Percentiles rank a stretch among this genome's conserved stretches.
Conservation (phyloP, 2,888 invertebrate species). For the Pseudoips prasinana region DNA sequence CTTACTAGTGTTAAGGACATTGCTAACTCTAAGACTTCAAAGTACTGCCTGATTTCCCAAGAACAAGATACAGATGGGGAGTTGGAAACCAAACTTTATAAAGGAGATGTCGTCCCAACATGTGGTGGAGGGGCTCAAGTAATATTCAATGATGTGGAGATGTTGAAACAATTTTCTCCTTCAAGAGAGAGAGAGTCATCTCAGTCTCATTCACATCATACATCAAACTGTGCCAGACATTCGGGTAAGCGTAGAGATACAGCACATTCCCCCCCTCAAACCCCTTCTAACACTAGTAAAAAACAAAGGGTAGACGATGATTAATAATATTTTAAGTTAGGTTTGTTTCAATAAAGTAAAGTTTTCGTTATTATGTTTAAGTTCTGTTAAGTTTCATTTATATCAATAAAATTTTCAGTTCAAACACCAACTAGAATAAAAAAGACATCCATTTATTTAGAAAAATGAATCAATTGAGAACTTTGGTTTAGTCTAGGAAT, state of each 20-base stretch:
- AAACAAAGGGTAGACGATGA: conserved; percentile 71
- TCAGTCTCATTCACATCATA: conserved; percentile 37
- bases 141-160: conserved; percentile 96
- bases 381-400: conserved; percentile 15
- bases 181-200: conserved; percentile 60
- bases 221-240: conserved; percentile 65
- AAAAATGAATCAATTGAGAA: no score
- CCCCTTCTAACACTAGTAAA: conserved; percentile 71
- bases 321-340: conserved; percentile 18
- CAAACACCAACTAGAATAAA: conserved; percentile 4
- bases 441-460: no score
- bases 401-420: background rate
- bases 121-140: conserved; percentile 97
- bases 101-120: conserved; percentile 97
- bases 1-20: conserved; percentile 90
- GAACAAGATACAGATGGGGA: conserved; percentile 96
- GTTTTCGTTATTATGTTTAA: conserved; percentile 18
- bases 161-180: conserved; percentile 91
- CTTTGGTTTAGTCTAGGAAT: no score
- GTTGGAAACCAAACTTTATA: conserved; percentile 95
- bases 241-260: conserved; percentile 70
- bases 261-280: conserved; percentile 62
- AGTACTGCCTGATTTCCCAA: conserved; percentile 96
- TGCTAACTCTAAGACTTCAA: conserved; percentile 86
- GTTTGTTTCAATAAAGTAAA: no score